These are phyloP conservation scores for Ephydatia muelleri DNA, from an alignment of 37 sponge, comb jelly and placozoan genomes.

Conservation along the genomic window DNA sequence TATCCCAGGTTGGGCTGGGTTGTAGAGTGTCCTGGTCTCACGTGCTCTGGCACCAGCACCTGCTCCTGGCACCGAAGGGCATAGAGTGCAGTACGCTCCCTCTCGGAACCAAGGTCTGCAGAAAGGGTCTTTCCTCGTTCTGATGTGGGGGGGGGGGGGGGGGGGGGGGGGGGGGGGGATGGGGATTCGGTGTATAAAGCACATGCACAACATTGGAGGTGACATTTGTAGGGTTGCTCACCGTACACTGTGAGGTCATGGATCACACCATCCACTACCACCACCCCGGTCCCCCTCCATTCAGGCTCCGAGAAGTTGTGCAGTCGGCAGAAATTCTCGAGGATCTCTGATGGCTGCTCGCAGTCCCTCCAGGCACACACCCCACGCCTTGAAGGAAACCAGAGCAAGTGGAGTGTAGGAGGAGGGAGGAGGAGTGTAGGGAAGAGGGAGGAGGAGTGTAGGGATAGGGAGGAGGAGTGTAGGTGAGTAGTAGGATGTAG, in stretches of 20 bases:
- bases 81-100: conserved; percentile 91
- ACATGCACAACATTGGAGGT: too few species aligned
- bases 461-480: too few species aligned
- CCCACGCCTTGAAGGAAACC: conserved; percentile 58
- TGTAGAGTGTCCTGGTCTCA: conserved; percentile 94
- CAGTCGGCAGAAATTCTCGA: conserved; percentile 63
- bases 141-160: background rate
- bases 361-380: conserved; percentile 84
- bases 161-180: too few species aligned
- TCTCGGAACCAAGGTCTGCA: conserved; percentile 36
- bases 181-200: too few species aligned
- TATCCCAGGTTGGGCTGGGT: conserved; percentile 78
- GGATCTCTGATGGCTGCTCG: conserved; percentile 71
- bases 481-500: too few species aligned
- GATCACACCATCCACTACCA: conserved; percentile 26
- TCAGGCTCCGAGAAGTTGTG: conserved; percentile 60
- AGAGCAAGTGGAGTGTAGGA: too few species aligned
- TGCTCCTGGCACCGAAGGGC: conserved; percentile 58
- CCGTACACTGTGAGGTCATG: conserved; percentile 62
- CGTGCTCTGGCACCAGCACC: conserved; percentile 92
- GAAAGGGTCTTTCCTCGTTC: conserved; percentile 22
- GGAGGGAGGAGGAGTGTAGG: too few species aligned
- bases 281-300: conserved; percentile 25
- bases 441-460: too few species aligned
- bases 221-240: conserved; percentile 17